phyloP scores from a whole-genome alignment of 2,113 vertebrate species.

The Silurus glanis region DNA sequence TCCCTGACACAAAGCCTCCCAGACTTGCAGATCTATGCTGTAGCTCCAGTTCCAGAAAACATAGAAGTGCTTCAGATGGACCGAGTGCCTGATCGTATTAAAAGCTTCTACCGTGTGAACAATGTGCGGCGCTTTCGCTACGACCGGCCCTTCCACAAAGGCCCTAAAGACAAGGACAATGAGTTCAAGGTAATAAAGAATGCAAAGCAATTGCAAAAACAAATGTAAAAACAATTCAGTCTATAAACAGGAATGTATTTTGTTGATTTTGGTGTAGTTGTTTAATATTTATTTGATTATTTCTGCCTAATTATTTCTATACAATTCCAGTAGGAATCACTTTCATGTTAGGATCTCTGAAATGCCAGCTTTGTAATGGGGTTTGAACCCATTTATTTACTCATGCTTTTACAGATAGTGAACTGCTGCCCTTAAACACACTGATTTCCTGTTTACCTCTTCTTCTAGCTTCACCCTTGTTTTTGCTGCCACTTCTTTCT shows the following conservation, averaged over 20 bases:
- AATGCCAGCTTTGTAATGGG: background rate
- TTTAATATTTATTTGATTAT: background rate
- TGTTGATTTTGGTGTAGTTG: background rate
- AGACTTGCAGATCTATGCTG: constrained; percentile 90
- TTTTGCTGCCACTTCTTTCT: background rate
- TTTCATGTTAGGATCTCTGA: background rate
- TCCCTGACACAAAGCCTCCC: constrained; percentile 58
- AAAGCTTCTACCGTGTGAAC: constrained; percentile 97
- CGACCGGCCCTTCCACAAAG: constrained; percentile 95
- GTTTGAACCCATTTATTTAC: background rate
- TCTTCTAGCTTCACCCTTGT: background rate
- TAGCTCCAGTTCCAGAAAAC: constrained; percentile 89
- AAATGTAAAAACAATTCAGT: background rate
- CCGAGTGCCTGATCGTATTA: constrained; percentile 92
- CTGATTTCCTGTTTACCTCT: background rate
- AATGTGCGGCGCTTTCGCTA: constrained; percentile 95
- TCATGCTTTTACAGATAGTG: background rate
- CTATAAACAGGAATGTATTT: background rate
- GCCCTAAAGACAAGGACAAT: constrained; percentile 92
- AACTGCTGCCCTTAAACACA: background rate
- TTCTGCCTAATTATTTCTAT: background rate
- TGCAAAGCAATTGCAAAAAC: background rate
- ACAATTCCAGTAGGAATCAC: background rate
- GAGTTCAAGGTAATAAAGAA: constrained; percentile 87
- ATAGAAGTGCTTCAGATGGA: constrained; percentile 90